These are phyloP conservation scores for Phrynosoma blainvillii DNA, from an alignment of 2,113 vertebrate species.

Conservation along the genomic window DNA sequence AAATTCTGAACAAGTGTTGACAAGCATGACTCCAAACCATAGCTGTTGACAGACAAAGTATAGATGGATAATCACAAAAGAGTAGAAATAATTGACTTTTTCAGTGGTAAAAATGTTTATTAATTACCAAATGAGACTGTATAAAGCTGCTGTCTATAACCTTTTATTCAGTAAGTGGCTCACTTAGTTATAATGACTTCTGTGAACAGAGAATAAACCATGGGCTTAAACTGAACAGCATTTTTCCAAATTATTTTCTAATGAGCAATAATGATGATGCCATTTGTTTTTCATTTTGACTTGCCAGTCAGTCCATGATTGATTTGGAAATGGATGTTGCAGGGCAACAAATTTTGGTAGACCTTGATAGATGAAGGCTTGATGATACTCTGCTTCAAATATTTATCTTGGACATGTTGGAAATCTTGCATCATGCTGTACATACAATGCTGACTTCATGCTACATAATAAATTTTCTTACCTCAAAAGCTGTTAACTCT, in stretches of 20 bases:
- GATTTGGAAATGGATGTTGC: not conserved
- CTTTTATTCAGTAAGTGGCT: not conserved
- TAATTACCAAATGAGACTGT: conserved; percentile 11
- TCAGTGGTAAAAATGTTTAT: not conserved
- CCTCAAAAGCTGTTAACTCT: not conserved
- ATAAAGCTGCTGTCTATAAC: not conserved
- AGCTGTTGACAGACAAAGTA: conserved; percentile 27
- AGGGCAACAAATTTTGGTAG: not conserved
- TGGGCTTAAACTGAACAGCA: not conserved
- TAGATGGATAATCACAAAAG: not conserved
- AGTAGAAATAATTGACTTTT: conserved; percentile 2
- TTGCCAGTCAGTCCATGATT: not conserved
- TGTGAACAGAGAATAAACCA: not conserved
- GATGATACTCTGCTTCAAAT: not conserved
- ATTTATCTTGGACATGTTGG: not conserved
- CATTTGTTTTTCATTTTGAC: not conserved
- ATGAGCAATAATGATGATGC: not conserved
- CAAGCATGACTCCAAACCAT: not conserved
- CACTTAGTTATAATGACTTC: not conserved
- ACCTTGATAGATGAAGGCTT: not conserved
- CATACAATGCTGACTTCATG: not conserved
- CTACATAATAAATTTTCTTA: not conserved
- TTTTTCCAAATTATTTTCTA: not conserved
- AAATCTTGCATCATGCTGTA: not conserved
- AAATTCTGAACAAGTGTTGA: not conserved